Evolutionary conservation across 1,140 invertebrate species (phyloP).

Genomic region (Pogonomyrmex californicus): DNA sequence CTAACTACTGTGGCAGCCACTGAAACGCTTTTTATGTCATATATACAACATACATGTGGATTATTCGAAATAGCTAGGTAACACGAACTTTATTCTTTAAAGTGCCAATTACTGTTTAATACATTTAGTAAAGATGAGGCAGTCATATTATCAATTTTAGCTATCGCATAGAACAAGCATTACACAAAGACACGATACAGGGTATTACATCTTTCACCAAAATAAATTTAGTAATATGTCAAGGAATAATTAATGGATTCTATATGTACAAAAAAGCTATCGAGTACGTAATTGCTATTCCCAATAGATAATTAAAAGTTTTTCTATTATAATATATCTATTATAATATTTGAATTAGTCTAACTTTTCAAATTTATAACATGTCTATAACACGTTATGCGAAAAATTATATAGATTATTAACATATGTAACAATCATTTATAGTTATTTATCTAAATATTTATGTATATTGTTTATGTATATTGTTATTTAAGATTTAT

Average conservation of each 20-base stretch:
- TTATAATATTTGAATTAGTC: background rate
- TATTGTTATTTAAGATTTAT: constrained; percentile 41
- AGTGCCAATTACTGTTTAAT: background rate
- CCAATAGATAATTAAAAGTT: background rate
- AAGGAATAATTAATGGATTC: constrained; percentile 13
- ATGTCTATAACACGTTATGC: background rate
- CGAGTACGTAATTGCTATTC: constrained; percentile 30
- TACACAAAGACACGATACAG: background rate
- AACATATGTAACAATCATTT: background rate
- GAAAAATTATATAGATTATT: background rate
- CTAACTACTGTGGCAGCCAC: constrained; percentile 54
- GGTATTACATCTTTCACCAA: background rate
- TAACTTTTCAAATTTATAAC: background rate
- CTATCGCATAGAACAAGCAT: constrained; percentile 33
- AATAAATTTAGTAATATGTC: background rate
- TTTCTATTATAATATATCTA: background rate
- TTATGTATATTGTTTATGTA: background rate
- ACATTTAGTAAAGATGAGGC: background rate
- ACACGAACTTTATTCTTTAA: background rate
- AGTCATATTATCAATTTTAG: constrained; percentile 5
- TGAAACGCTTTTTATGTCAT: constrained; percentile 63
- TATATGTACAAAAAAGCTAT: constrained; percentile 12
- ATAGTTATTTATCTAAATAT: background rate
- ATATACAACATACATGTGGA: constrained; percentile 63
- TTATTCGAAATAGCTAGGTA: constrained; percentile 72